Evolutionary conservation across 1,140 invertebrate species (phyloP).

Genomic region (Hetaerina americana): DNA sequence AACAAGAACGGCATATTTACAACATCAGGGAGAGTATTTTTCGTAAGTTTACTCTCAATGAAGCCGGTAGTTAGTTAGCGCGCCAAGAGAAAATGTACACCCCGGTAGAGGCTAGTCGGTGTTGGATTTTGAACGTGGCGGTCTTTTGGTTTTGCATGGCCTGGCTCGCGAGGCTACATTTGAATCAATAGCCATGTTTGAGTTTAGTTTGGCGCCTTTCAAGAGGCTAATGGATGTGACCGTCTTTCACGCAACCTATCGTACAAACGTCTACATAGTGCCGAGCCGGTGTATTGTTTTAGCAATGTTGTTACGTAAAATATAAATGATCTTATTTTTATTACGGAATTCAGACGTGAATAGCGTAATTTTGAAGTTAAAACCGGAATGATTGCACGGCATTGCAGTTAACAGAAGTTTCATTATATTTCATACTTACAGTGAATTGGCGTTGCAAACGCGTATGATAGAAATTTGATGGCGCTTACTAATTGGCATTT

Average conservation of each 20-base stretch:
- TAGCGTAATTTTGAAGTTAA: no score
- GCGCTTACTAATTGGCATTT: no score
- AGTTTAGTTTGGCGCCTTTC: conserved; percentile 10
- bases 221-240: conserved; percentile 13
- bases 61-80: conserved; percentile 1
- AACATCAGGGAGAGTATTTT: not conserved
- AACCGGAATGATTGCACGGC: no score
- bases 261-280: not conserved
- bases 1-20: not conserved
- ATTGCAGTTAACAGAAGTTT: no score
- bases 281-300: not conserved
- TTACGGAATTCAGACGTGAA: no score
- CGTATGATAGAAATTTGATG: no score
- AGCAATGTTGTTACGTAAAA: no score
- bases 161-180: conserved; percentile 15
- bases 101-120: conserved; percentile 13
- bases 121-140: conserved; percentile 19
- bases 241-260: not conserved
- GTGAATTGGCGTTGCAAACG: no score
- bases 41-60: not conserved
- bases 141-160: conserved; percentile 12
- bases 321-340: no score
- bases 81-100: not conserved
- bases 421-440: no score
- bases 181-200: conserved; percentile 18